Percentiles rank a stretch among this genome's conserved stretches.
phyloP scores from a whole-genome alignment of 2,113 vertebrate genomes.

The Ameiurus melas region DNA sequence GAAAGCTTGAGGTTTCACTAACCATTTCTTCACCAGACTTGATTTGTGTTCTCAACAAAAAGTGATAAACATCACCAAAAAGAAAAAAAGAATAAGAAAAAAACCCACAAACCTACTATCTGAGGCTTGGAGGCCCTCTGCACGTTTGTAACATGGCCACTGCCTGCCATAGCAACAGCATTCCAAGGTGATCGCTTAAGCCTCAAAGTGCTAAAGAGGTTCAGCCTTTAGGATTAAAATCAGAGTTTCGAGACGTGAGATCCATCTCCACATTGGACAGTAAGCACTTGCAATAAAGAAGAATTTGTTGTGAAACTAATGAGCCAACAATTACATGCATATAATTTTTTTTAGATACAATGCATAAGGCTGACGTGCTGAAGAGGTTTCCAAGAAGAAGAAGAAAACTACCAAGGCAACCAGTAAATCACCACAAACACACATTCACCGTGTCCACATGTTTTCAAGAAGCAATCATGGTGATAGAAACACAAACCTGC shows the following conservation, averaged over 20 bases:
- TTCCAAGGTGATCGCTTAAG: constrained; percentile 66
- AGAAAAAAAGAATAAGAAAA: neutral
- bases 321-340: neutral
- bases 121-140: constrained; percentile 10
- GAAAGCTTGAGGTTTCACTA: neutral
- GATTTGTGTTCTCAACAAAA: constrained; percentile 13
- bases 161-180: constrained; percentile 61
- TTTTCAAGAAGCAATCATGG: neutral
- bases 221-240: constrained; percentile 59
- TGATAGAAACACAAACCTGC: neutral
- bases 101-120: neutral
- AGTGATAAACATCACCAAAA: neutral
- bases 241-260: neutral
- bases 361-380: neutral
- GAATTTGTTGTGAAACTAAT: neutral
- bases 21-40: constrained; percentile 15
- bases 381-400: neutral
- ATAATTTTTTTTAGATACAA: neutral
- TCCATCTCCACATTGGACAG: neutral
- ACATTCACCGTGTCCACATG: neutral
- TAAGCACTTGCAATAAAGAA: neutral
- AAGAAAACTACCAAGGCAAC: neutral
- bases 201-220: constrained; percentile 60
- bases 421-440: neutral
- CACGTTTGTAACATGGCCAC: constrained; percentile 44